phyloP scores from a whole-genome alignment of 2,888 invertebrate genomes.

The Eurytoma adleriae region DNA sequence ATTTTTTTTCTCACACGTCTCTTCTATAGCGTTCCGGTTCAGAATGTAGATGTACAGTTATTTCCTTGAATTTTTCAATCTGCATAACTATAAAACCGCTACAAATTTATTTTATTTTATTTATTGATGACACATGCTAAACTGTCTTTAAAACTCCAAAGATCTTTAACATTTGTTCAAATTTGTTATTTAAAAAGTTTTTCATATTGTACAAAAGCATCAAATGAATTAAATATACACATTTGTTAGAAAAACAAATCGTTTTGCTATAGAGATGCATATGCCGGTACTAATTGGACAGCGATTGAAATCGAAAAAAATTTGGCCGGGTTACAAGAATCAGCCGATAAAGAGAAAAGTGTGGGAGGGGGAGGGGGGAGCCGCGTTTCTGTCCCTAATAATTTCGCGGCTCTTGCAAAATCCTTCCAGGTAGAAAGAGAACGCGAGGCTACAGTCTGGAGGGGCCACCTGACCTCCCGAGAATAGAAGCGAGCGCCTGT shows the following conservation, averaged over 20 bases:
- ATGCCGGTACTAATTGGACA: too few relatives aligned
- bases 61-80: too few relatives aligned
- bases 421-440: not conserved
- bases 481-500: conserved; percentile 61
- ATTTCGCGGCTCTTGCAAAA: not conserved
- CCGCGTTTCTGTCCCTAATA: not conserved
- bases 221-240: too few relatives aligned
- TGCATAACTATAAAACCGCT: too few relatives aligned
- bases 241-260: too few relatives aligned
- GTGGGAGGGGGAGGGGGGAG: not conserved
- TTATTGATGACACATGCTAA: too few relatives aligned
- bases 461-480: conserved; percentile 65
- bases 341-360: not conserved
- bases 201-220: too few relatives aligned
- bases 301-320: not conserved
- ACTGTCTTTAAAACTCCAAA: too few relatives aligned
- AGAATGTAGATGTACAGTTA: not conserved
- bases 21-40: not conserved
- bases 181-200: too few relatives aligned
- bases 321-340: not conserved
- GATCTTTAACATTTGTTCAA: too few relatives aligned
- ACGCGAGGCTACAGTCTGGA: not conserved
- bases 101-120: too few relatives aligned
- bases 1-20: not conserved
- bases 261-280: too few relatives aligned